Evolutionary conservation across 2,113 vertebrate genomes (phyloP), one percentile per base, ranked within the genome.

Genomic region (Solea solea): DNA sequence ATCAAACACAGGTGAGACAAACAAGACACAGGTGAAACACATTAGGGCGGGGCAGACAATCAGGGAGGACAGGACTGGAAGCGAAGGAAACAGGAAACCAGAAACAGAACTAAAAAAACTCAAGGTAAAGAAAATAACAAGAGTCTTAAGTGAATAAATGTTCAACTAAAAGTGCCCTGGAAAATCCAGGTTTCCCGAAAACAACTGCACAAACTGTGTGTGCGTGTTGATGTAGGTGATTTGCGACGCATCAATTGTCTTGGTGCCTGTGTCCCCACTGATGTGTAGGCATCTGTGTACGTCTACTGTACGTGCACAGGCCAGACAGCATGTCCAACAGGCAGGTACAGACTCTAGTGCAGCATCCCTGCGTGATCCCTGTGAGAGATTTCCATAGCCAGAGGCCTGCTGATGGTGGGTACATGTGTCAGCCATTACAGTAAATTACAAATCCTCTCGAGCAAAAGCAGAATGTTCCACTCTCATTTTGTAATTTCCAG

Each of bases 351-450:
- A 11, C 70, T 82, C 62, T 58, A 53, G 11, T 70, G 81, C 62
- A 50, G 53, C 83, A 69, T 76, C 76, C 53, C 61, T n/a, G 60
- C 34, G 64, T 72, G 7, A 67, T 40, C 78, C 69, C 57, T 60
- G 69, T 83, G 76, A 78, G 55, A 85, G 68, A 82, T 87, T 89
- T 90, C 85, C 86, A 81, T 85, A 48, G 86, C 85, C 77, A 34
- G 72, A 78, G 84, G 89, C 80, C 72, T 45, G 49, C 80, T 54
- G 81, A 84, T 87, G 89, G 69, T 21, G 6, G 25, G 12, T 86
- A 89, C 92, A 92, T 90, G 84, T 93, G 91, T 92, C 90, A 90
- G 82, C 88, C 80, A 93, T 93, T 92, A 91, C 42, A 58, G 86
- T 64, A 84, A 92, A 90, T 93, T 93, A 87, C 76, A 85, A 91